Conservation (phyloP, 2,888 invertebrate species). For the Brachyptera putata region DNA sequence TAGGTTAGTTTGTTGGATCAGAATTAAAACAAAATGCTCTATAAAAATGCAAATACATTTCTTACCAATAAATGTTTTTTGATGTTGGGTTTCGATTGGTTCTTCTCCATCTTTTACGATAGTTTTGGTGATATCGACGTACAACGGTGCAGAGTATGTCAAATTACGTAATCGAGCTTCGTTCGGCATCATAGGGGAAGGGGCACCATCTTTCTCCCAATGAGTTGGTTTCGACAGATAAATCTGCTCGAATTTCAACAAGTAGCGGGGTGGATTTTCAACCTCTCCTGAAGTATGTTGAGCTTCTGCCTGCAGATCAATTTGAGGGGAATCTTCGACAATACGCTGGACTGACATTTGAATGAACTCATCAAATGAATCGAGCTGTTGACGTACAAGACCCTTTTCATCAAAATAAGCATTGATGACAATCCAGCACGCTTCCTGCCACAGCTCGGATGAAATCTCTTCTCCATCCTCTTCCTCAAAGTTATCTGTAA, state of each 20-base stretch:
- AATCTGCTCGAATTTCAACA: conserved; percentile 97
- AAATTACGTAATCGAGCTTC: conserved; percentile 95
- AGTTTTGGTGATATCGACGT: conserved; percentile 98
- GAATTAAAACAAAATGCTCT: not conserved
- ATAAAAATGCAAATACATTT: not conserved
- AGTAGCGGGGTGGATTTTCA: conserved; percentile 84
- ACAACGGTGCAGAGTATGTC: conserved; percentile 96
- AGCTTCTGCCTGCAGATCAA: conserved; percentile 94
- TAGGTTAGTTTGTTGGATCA: not conserved
- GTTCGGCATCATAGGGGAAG: conserved; percentile 99
- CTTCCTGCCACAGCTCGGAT: conserved; percentile 98
- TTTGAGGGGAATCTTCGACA: conserved; percentile 97
- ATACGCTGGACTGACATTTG: conserved; percentile 99
- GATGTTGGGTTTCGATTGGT: conserved; percentile 69
- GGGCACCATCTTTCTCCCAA: conserved; percentile 99
- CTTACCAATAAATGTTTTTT: conserved; percentile 62
- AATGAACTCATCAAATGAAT: conserved; percentile 99
- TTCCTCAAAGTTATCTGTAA: conserved; percentile 63
- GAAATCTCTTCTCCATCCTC: conserved; percentile 94
- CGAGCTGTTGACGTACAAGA: conserved; percentile 95
- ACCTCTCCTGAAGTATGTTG: conserved; percentile 93
- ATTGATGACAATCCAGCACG: conserved; percentile 99
- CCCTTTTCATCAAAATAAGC: conserved; percentile 99
- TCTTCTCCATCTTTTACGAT: conserved; percentile 88
- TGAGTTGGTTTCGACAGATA: conserved; percentile 99